Conservation (phyloP, 2,888 invertebrate species). For the Erebia palarica region DNA sequence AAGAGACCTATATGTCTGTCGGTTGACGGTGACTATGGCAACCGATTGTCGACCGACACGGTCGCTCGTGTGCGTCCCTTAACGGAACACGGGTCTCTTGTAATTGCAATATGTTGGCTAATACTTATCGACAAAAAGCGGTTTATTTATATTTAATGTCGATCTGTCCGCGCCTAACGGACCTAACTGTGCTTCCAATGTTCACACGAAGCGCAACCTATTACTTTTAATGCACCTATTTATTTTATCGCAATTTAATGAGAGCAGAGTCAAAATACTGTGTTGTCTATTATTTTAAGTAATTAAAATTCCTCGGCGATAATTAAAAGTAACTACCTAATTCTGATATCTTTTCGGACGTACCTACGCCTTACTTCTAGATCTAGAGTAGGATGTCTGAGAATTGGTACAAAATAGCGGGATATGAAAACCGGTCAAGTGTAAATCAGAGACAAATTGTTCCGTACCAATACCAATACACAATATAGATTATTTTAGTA, state of each 20-base stretch:
- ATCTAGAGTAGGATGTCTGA: no score
- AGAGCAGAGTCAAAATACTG: neutral
- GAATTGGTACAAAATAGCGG: no score
- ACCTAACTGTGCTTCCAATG: constrained; percentile 22
- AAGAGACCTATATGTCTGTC: no score
- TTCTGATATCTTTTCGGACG: no score
- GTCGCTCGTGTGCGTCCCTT: constrained; percentile 47
- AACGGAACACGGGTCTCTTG: constrained; percentile 49
- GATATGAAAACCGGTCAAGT: no score
- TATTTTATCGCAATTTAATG: neutral
- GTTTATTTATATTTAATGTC: constrained; percentile 46
- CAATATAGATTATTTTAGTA: no score
- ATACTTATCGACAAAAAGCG: constrained; percentile 48
- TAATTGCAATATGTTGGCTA: constrained; percentile 52
- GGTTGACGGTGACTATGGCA: neutral
- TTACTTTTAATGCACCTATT: neutral
- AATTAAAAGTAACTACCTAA: no score
- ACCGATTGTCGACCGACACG: neutral
- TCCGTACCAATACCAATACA: no score
- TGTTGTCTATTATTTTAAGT: no score
- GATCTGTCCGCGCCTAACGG: constrained; percentile 29
- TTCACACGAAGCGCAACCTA: constrained; percentile 22
- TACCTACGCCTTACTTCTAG: no score
- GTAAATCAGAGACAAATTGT: no score
- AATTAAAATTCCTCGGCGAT: no score